Base-by-base conservation (phyloP, 2,113 vertebrate species). In the Aramus guarauna region DNA sequence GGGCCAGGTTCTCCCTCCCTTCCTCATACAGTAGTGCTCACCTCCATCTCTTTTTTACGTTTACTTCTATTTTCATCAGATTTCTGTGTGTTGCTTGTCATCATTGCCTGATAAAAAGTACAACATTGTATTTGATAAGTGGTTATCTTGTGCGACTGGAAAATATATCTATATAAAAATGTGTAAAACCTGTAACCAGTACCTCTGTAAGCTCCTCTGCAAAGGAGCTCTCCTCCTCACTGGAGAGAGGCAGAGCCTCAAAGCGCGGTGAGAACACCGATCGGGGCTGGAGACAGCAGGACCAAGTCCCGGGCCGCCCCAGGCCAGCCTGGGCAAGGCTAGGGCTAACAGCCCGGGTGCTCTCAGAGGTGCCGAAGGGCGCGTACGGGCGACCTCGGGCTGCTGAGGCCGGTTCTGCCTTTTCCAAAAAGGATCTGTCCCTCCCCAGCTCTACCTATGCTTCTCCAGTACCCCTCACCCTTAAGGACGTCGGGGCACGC, bases 31-130 rank as follows among this genome's bases (percentile, higher is more conserved):
- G 77, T 27, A 56, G 8, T 4, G 24, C 97, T 98, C 96, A 98
- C 98, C 97, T 98, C 97, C 53, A 55, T 37, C 26, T 97, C 97
- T 76, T 96, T 98, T 82, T 94, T 80, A 45, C 96, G 90, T 72
- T 97, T 98, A 64, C 75, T 97, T 97, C 93, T 97, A 7, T 29
- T 95, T 64, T 98, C 96, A 9, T 90, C 95, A 19, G 68, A 11
- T 79, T 97, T 97, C 75, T 89, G 73, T 15, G 73, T 17, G 26
- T 62, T 93, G 94, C 89, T 97, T 36, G 96, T 68, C 98, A 97
- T 98, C 26, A 66, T 83, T 23, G 37, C 85, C 95, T 96, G 34
- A 9, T 30, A 56, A 53, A 39, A 58, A 82, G 52, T 14, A 56
- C 32, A 48, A 21, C 4, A 6, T 11, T 3, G 5, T 12, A n/a